These are phyloP conservation scores for Tanypteryx hageni DNA, from an alignment of 2,888 invertebrate species.

Conservation along the genomic window DNA sequence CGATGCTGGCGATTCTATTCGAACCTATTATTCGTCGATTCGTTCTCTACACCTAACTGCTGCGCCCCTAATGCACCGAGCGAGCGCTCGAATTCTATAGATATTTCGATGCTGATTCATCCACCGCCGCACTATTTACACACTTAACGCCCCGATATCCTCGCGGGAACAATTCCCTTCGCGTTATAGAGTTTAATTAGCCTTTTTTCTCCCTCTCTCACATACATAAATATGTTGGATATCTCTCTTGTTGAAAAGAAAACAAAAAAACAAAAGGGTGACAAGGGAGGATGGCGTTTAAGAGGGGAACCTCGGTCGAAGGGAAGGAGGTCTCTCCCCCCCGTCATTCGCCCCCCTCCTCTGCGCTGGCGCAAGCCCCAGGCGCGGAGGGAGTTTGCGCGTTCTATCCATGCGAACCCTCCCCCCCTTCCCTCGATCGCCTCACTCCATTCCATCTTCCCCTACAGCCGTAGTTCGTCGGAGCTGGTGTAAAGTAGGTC, in stretches of 20 bases:
- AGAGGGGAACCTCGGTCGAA: neutral
- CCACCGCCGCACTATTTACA: neutral
- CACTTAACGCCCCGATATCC: neutral
- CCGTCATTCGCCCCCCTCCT: neutral
- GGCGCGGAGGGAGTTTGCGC: conserved; percentile 43
- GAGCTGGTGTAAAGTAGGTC: conserved; percentile 62
- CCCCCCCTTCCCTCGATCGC: neutral
- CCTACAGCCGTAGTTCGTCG: conserved; percentile 45
- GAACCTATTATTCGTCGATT: too few relatives aligned
- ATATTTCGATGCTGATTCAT: neutral
- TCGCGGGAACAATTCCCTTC: neutral
- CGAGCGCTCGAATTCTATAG: neutral
- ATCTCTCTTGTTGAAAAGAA: neutral
- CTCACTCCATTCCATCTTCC: neutral
- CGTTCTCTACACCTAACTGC: neutral
- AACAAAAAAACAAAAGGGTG: neutral
- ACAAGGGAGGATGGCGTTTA: conserved; percentile 12
- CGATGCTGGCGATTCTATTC: too few relatives aligned
- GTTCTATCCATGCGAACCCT: conserved; percentile 48
- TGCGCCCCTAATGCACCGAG: neutral
- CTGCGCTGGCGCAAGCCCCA: conserved; percentile 54
- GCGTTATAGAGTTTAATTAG: neutral
- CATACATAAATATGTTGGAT: neutral
- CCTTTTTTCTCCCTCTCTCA: neutral
- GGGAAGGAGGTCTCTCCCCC: neutral